Base-by-base conservation (phyloP, 2,113 vertebrate genomes). In the Monopterus albus region DNA sequence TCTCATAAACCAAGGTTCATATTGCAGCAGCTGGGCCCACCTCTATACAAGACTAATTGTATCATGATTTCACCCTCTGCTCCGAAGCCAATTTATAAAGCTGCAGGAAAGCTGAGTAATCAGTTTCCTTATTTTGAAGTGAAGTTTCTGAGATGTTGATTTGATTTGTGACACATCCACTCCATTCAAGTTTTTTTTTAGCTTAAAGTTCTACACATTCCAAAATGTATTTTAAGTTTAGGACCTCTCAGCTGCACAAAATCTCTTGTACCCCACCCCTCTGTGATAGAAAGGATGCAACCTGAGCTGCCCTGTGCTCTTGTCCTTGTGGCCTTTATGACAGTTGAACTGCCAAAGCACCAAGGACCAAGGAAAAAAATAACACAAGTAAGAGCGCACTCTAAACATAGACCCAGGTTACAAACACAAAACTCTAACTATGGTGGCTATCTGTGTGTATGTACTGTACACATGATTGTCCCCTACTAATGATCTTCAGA, bases 11-110 rank as follows among this genome's bases (percentile, higher is more conserved):
- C 42, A n/a, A 64, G 81, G 80, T 83, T 88, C 75, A 72, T 72
- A 45, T 87, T 83, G 81, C 84, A 75, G 63, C 88, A 89, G 87
- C 83, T 85, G 89, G 55, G 61, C 26, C 42, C 79, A 75, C 47
- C 66, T 65, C 75, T 13, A 56, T 25, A 72, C 53, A 55, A 45
- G 46, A 63, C 79, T 84, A 85, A 87, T 88, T 78, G 79, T 73
- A 88, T 81, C 67, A 57, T 40, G 21, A 65, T 72, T 81, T 73
- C 49, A 13, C 56, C 36, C 59, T 26, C 69, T 50, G 51, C 66
- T 33, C 58, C 40, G 7, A 5, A 68, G 74, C 71, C 42, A 72
- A 77, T 79, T 72, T 65, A 20, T 6, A 17, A 58, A 74, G 35
- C 61, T 25, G 3, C 46, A 2, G 18, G 36, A 63, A 42, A 58